phyloP scores from a whole-genome alignment of 2,888 invertebrate species.

The Cerceris rybyensis region DNA sequence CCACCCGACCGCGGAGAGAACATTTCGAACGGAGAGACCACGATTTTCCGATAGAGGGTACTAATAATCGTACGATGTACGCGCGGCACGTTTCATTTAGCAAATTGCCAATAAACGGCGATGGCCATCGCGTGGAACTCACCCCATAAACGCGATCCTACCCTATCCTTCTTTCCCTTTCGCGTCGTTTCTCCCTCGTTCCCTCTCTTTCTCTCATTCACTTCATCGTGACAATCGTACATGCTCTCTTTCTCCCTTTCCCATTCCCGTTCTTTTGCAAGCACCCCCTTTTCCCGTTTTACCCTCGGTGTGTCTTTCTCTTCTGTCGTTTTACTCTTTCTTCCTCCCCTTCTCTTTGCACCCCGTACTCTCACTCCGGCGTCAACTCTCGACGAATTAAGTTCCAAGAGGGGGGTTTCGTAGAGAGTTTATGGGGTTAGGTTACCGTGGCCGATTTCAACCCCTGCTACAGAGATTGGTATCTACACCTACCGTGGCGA shows the following conservation, averaged over 20 bases:
- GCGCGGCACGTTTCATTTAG: conserved; percentile 80
- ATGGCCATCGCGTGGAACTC: conserved; percentile 75
- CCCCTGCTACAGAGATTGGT: conserved; percentile 75
- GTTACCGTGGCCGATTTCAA: conserved; percentile 74
- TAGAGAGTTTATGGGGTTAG: conserved; percentile 75
- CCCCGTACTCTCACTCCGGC: conserved; percentile 33
- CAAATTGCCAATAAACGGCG: conserved; percentile 81
- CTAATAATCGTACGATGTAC: conserved; percentile 76
- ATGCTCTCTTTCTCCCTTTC: conserved; percentile 6
- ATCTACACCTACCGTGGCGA: conserved; percentile 73
- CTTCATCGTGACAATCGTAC: neutral
- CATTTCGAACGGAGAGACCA: conserved; percentile 38
- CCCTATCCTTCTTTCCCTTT: conserved; percentile 53
- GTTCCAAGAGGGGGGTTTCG: conserved; percentile 68
- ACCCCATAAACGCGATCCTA: conserved; percentile 68
- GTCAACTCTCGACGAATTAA: conserved; percentile 77
- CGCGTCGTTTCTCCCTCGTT: conserved; percentile 49
- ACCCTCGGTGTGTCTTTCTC: neutral
- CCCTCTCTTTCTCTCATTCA: conserved; percentile 1
- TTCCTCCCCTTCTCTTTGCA: conserved; percentile 17
- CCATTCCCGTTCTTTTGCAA: conserved; percentile 17
- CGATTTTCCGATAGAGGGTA: conserved; percentile 62
- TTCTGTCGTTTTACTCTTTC: neutral
- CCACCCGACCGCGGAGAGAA: conserved; percentile 14
- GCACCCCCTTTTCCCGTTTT: conserved; percentile 13